A percentile compares a stretch with the other conserved stretches of the same genome.
phyloP scores from a whole-genome alignment of 2,888 invertebrate species.

The Nasonovia ribisnigri region DNA sequence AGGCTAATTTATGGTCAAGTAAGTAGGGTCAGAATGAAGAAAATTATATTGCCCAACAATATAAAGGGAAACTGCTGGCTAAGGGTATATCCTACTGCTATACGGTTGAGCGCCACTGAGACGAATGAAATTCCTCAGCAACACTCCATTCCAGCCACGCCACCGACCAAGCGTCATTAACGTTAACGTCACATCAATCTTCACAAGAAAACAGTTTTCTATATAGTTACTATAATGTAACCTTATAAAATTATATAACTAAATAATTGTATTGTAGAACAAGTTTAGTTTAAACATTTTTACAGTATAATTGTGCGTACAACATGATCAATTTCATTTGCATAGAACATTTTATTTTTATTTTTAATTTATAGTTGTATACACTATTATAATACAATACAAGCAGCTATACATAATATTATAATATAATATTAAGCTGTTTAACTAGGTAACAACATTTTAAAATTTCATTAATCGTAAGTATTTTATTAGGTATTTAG shows the following conservation, averaged over 20 bases:
- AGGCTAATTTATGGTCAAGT: conserved; percentile 48
- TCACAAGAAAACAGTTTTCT: not conserved
- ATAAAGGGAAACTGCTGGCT: conserved; percentile 26
- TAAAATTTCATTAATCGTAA: not conserved
- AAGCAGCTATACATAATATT: not conserved
- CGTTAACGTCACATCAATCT: conserved; percentile 55
- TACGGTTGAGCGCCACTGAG: conserved; percentile 50
- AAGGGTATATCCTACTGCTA: not conserved
- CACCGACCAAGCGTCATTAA: conserved; percentile 47
- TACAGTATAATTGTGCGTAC: not conserved
- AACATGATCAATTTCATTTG: not conserved
- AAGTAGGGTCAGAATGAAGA: conserved; percentile 46
- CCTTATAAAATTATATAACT: not conserved
- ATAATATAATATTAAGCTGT: not conserved
- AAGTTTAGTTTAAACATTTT: not conserved
- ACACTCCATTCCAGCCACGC: conserved; percentile 29
- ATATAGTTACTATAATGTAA: not conserved
- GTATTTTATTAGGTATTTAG: not conserved
- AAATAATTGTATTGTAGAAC: not conserved
- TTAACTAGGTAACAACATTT: not conserved
- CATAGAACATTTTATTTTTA: not conserved
- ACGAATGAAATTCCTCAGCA: conserved; percentile 49
- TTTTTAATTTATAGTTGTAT: not conserved
- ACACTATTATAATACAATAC: no score
- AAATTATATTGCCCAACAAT: conserved; percentile 48